phyloP scores from a whole-genome alignment of 2,797 vertebrate species.

The Cyprinodon diabolis region DNA sequence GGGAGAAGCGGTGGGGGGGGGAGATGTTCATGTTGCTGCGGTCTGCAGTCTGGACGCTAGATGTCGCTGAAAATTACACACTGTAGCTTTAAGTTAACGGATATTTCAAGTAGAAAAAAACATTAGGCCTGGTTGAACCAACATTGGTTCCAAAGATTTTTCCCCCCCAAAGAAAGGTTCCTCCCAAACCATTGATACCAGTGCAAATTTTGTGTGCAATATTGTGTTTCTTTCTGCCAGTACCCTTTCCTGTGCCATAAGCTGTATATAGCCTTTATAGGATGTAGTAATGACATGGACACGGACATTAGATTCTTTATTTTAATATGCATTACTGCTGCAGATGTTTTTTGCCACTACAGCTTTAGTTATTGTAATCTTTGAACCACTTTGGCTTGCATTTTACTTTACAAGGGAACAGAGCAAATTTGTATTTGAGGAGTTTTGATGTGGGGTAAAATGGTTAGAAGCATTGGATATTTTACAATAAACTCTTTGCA shows the following conservation, averaged over 20 bases:
- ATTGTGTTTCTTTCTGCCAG: conserved; percentile 35
- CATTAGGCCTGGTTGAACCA: not conserved
- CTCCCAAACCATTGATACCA: conserved; percentile 11
- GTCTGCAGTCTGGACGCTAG: too few relatives aligned
- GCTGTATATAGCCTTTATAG: conserved; percentile 66
- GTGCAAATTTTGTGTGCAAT: conserved; percentile 63
- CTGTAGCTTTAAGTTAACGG: not conserved
- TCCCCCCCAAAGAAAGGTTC: not conserved
- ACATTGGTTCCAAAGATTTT: too few relatives aligned
- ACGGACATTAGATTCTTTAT: conserved; percentile 42
- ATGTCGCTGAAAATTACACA: too few relatives aligned
- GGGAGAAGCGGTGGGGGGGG: too few relatives aligned
- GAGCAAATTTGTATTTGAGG: conserved; percentile 31
- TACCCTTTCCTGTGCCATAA: conserved; percentile 47
- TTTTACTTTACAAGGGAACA: conserved; percentile 52
- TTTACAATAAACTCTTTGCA: not conserved
- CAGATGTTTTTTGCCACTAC: conserved; percentile 59
- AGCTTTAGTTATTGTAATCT: conserved; percentile 56
- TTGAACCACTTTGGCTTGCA: conserved; percentile 47
- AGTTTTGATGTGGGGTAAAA: not conserved
- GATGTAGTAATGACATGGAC: conserved; percentile 50
- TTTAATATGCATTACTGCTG: conserved; percentile 59
- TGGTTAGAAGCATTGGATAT: not conserved
- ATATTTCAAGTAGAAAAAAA: conserved; percentile 1
- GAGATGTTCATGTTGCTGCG: too few relatives aligned